Base-by-base conservation (phyloP, 2,113 vertebrate species). In the Anoplopoma fimbria region DNA sequence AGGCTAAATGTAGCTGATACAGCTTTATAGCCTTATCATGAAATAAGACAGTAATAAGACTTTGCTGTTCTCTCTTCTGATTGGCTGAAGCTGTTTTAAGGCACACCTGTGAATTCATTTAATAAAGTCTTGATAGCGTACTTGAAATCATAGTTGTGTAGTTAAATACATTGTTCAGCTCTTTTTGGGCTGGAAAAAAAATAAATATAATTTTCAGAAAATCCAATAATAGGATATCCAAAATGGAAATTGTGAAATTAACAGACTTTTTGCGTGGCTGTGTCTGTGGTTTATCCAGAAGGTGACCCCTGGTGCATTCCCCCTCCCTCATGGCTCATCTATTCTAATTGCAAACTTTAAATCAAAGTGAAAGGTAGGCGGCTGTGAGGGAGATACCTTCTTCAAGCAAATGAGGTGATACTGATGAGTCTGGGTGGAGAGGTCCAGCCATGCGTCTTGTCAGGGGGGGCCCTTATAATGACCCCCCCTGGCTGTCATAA, bases 81-180 rank as follows among this genome's bases (percentile, higher is more conserved):
- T 93, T 93, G 91, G 93, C 84, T 82, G 69, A 9, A 19, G 45
- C 62, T 4, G 69, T 13, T 83, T 87, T 87, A 86, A 90, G 83
- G 88, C 82, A 74, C 90, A 92, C 93, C 89, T 93, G 89, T 83
- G 78, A 81, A 80, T 85, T 40, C 0, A 69, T 75, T 74, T 65
- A 60, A 63, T 84, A 12, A 36, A 65, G 8, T 70, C 33, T 68
- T 33, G 71, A 65, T 58, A 21, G 9, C 15, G 36, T 38, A 13
- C 33, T 4, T 55, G 64, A 71, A 70, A 42, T 25, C 60, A 15
- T 9, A 3, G 1, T 10, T 15, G 13, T 27, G 9, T 31, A 13
- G 4, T 40, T 4, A 29, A 49, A 45, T 3, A 4, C 1, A 21
- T 40, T 4, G 17, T 36, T 23, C 15, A 34, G 33, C 21, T 38